A percentile compares a stretch with the other conserved stretches of the same genome.
phyloP scores from a whole-genome alignment of 2,888 invertebrate genomes.

The Chrysotoxum bicinctum region DNA sequence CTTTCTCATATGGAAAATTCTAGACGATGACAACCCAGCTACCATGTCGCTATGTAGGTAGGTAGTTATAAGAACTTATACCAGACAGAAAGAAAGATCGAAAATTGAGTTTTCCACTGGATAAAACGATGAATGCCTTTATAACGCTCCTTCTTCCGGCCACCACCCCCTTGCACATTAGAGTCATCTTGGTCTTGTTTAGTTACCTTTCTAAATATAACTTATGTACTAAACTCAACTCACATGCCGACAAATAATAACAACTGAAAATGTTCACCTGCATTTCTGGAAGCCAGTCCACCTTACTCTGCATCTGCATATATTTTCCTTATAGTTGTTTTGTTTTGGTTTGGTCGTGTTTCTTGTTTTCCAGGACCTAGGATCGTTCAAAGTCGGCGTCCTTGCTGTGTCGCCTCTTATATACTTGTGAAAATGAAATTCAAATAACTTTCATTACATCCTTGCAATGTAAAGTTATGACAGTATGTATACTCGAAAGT shows the following conservation, averaged over 20 bases:
- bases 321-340: background rate
- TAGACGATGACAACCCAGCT: background rate
- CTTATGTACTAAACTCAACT: slow-evolving; percentile 55
- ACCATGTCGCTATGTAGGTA: no score
- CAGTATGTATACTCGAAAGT: background rate
- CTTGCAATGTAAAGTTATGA: slow-evolving; percentile 32
- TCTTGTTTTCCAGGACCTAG: background rate
- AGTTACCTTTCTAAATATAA: slow-evolving; percentile 60
- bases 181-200: slow-evolving; percentile 26
- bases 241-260: slow-evolving; percentile 26
- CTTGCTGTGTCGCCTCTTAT: slow-evolving; percentile 21
- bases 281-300: slow-evolving; percentile 44
- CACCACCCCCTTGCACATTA: slow-evolving; percentile 2
- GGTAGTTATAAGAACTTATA: slow-evolving; percentile 4
- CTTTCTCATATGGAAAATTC: slow-evolving; percentile 16
- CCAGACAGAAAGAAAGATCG: slow-evolving; percentile 55
- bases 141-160: background rate
- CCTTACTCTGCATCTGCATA: slow-evolving; percentile 7
- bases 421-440: slow-evolving; percentile 52
- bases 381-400: background rate
- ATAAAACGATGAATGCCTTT: slow-evolving; percentile 40
- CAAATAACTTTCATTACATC: slow-evolving; percentile 48
- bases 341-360: background rate
- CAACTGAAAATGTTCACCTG: slow-evolving; percentile 66
- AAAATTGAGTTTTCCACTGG: slow-evolving; percentile 57